Evolutionary conservation across 2,888 invertebrate species (phyloP), one percentile per base, ranked within the genome.

Genomic region (Bhutanitis thaidina): DNA sequence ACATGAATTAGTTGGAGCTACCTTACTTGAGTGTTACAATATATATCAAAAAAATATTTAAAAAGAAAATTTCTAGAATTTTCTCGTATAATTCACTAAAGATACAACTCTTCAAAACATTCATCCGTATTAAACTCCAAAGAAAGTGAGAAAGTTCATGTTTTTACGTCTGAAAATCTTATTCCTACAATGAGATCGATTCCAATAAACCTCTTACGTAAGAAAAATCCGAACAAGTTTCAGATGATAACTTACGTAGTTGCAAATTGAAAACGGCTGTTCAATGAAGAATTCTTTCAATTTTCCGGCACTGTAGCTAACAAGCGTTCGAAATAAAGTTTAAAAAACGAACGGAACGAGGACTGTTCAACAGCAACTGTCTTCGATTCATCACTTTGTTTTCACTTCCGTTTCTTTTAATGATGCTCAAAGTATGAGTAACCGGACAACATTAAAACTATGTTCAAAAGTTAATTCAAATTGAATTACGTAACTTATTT

Each of bases 161-260:
- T 41, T 36, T 41, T 29, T 13, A 41, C 29, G 36, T 9, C 45
- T 29, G 30, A 29, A 43, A 43, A 35, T 49, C 48, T 36, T 43
- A 36, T 41, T 49, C 48, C 36, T 43, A 27, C 36, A 41, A 49
- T 39, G 48, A 39, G 36, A 41, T 41, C 41, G 35, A 41, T 43
- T 43, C 30, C 10, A 37, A 49, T 43, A 43, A 43, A 43, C 43
- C 38, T 37, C 27, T 49, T 43, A 37, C 32, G 32, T 41, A 7
- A n/a, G 25, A 44, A 38, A 37, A 20, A 20, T 43, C 30, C 43
- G 37, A 25, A 32, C 15, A 37, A 49, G 20, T 37, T 49, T 29
- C 30, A 41, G 43, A 36, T 43, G 29, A 37, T 20, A 37, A 49
- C 49, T 49, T 43, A 30, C 36, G 49, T 43, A 27, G 27, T 27